Percentiles rank a stretch among this genome's conserved stretches.
phyloP scores from a whole-genome alignment of 2,888 invertebrate species.

The Lumbricus terrestris region DNA sequence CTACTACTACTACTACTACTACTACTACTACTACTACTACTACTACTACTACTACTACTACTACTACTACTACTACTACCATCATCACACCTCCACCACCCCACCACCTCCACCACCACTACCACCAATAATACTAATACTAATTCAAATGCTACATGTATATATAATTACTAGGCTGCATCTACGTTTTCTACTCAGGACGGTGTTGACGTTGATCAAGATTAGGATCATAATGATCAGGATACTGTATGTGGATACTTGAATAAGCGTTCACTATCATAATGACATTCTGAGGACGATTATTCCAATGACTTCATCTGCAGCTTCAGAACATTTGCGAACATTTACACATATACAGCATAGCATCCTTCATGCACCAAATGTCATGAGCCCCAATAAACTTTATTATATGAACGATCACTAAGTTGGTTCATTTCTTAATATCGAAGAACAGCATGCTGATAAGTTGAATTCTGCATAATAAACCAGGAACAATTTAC shows the following conservation, averaged over 20 bases:
- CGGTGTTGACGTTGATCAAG: too few species aligned
- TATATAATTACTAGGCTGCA: too few species aligned
- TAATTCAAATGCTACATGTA: conserved; percentile 17
- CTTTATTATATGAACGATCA: neutral
- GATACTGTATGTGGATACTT: too few species aligned
- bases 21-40: neutral
- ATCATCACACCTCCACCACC: neutral
- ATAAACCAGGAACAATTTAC: neutral
- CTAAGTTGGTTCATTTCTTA: neutral
- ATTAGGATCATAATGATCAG: too few species aligned
- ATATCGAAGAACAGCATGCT: too few species aligned
- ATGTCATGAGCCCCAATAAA: neutral
- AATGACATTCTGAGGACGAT: too few species aligned
- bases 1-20: neutral
- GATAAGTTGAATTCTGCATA: too few species aligned
- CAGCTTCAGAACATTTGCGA: neutral
- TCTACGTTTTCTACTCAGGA: neutral
- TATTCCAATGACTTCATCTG: neutral
- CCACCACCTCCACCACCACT: conserved; percentile 11
- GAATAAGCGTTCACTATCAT: too few species aligned
- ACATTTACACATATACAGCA: too few species aligned
- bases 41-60: neutral
- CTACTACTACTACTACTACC: neutral
- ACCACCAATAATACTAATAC: conserved; percentile 23
- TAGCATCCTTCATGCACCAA: too few species aligned